Conservation (phyloP, 92 coral and sea anemone genomes). For the Palythoa heliodiscus region DNA sequence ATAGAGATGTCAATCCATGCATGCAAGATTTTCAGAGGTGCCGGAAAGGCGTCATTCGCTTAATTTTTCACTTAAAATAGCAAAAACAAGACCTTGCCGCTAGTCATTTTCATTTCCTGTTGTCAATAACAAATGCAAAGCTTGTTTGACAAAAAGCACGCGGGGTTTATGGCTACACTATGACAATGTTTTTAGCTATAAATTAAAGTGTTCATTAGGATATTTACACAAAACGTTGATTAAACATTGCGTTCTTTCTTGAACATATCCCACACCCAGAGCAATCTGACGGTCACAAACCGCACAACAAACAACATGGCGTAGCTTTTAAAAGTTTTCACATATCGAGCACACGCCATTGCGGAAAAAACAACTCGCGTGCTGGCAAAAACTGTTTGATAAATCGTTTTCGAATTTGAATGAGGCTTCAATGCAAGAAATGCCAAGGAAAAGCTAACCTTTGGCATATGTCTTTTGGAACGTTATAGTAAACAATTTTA, state of each 20-base stretch:
- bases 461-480: not conserved
- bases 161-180: conserved; percentile 8
- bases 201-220: not conserved
- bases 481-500: not conserved
- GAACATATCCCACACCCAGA: not conserved
- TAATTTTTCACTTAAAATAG: conserved; percentile 5
- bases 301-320: not conserved
- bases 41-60: conserved; percentile 29
- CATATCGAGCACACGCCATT: conserved; percentile 32
- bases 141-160: conserved; percentile 38
- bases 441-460: not conserved
- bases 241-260: not conserved
- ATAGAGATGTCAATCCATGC: no score
- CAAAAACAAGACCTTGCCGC: conserved; percentile 9
- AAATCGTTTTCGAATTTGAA: conserved; percentile 4
- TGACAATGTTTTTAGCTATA: conserved; percentile 8
- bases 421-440: not conserved
- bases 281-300: not conserved
- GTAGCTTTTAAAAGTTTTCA: not conserved
- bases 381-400: not conserved
- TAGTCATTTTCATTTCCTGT: conserved; percentile 18
- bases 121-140: conserved; percentile 11
- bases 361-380: conserved; percentile 17
- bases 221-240: not conserved
- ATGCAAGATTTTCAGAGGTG: not conserved